Evolutionary conservation across 2,888 invertebrate genomes (phyloP).

Genomic region (Plagodis pulveraria): DNA sequence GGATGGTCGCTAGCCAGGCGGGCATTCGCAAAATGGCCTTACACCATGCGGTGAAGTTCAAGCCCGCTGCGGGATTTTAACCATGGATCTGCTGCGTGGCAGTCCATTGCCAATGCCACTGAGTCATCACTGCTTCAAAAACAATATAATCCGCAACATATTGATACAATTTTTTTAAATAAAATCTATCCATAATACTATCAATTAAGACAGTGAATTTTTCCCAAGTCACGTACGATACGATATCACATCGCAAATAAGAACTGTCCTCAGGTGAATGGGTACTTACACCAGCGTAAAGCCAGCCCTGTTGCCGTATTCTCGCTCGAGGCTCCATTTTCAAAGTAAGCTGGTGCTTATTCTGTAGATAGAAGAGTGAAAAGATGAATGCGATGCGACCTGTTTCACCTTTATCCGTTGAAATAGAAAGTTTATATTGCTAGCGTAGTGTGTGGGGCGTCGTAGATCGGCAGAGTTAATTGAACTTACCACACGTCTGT

Average conservation of each 20-base stretch:
- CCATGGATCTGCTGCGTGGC: too few relatives aligned
- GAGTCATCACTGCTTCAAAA: too few relatives aligned
- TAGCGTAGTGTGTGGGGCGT: slow-evolving; percentile 10
- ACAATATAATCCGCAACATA: background rate
- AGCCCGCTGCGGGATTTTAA: too few relatives aligned
- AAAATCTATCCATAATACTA: too few relatives aligned
- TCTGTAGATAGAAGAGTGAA: slow-evolving; percentile 57
- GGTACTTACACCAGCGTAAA: slow-evolving; percentile 43
- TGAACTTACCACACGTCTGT: slow-evolving; percentile 13
- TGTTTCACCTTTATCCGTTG: slow-evolving; percentile 51
- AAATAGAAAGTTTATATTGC: slow-evolving; percentile 53
- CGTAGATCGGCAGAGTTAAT: slow-evolving; percentile 10
- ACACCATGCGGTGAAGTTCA: too few relatives aligned
- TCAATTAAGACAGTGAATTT: too few relatives aligned
- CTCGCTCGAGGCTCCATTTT: slow-evolving; percentile 58
- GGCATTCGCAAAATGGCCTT: too few relatives aligned
- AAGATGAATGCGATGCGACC: slow-evolving; percentile 63
- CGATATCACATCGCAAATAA: slow-evolving; percentile 16
- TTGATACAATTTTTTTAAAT: background rate
- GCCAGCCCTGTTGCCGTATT: slow-evolving; percentile 54
- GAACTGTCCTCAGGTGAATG: slow-evolving; percentile 30
- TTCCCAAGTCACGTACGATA: background rate
- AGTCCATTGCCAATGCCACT: too few relatives aligned
- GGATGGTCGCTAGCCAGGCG: too few relatives aligned
- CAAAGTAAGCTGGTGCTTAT: slow-evolving; percentile 60